phyloP scores from a whole-genome alignment of 2,113 vertebrate species.

The Chloropsis cyanopogon region DNA sequence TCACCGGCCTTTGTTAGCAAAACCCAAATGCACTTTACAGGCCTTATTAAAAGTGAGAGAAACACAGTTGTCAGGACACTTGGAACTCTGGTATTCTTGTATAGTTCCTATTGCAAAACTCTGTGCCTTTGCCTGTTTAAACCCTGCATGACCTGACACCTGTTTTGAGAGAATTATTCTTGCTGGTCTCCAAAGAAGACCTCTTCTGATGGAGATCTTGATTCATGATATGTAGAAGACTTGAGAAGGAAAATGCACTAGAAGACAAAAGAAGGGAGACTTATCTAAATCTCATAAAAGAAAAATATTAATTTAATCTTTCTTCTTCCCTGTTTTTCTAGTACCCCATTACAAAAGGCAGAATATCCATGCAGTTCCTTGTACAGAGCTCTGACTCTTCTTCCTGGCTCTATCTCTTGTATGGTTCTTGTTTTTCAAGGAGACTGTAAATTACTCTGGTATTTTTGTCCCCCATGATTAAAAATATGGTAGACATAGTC shows the following conservation, averaged over 20 bases:
- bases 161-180: neutral
- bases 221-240: neutral
- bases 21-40: neutral
- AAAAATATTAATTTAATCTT: neutral
- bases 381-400: neutral
- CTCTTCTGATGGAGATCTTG: neutral
- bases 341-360: neutral
- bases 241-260: neutral
- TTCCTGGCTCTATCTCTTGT: fast-evolving
- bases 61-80: neutral
- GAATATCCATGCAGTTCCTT: neutral
- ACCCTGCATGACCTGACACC: neutral
- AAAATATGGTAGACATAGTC: neutral
- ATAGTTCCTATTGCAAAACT: neutral
- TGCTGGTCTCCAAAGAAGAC: neutral
- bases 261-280: neutral
- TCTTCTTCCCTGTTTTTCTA: neutral
- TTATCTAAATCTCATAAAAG: neutral
- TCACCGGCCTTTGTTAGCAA: neutral
- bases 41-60: neutral
- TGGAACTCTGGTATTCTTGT: neutral
- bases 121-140: neutral
- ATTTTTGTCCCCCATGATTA: neutral
- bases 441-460: neutral
- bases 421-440: neutral